These are phyloP conservation scores for Tolypeutes matacus DNA, from an alignment of 2,797 vertebrate species.

Conservation along the genomic window DNA sequence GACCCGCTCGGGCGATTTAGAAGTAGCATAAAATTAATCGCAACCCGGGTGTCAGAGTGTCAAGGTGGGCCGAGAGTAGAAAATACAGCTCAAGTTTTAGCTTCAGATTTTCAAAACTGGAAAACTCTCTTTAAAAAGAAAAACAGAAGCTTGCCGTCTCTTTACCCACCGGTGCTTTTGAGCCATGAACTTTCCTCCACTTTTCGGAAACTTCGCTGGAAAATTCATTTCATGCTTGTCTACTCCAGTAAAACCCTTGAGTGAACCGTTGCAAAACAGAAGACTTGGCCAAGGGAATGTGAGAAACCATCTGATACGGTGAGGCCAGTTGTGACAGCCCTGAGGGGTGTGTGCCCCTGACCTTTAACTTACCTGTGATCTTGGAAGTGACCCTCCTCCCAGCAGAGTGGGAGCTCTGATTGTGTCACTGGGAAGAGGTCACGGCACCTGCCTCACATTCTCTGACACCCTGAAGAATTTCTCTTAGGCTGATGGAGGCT, in stretches of 20 bases:
- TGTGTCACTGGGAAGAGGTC: neutral
- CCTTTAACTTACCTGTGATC: slow-evolving; percentile 60
- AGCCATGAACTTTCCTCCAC: slow-evolving; percentile 77
- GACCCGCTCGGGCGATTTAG: neutral
- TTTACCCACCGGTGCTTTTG: neutral
- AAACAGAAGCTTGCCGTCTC: slow-evolving; percentile 64
- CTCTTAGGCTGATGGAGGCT: neutral
- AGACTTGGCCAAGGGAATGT: slow-evolving; percentile 54
- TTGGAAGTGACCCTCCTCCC: neutral
- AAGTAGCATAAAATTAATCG: neutral
- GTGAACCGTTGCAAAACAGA: slow-evolving; percentile 75
- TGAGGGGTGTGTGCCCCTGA: neutral
- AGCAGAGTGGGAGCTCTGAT: neutral
- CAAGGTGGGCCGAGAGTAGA: neutral
- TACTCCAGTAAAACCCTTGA: slow-evolving; percentile 76
- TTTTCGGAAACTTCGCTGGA: slow-evolving; percentile 77
- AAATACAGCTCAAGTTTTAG: slow-evolving; percentile 5
- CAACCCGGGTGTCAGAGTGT: neutral
- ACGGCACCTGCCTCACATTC: neutral
- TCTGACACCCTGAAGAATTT: neutral
- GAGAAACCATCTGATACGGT: neutral
- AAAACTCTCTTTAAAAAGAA: slow-evolving; percentile 57
- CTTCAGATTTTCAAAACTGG: slow-evolving; percentile 23
- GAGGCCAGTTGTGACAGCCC: slow-evolving; percentile 46
- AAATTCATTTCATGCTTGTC: slow-evolving; percentile 83